Evolutionary conservation across 2,113 vertebrate genomes (phyloP), one percentile per base, ranked within the genome.

Genomic region (Mustelus asterias): DNA sequence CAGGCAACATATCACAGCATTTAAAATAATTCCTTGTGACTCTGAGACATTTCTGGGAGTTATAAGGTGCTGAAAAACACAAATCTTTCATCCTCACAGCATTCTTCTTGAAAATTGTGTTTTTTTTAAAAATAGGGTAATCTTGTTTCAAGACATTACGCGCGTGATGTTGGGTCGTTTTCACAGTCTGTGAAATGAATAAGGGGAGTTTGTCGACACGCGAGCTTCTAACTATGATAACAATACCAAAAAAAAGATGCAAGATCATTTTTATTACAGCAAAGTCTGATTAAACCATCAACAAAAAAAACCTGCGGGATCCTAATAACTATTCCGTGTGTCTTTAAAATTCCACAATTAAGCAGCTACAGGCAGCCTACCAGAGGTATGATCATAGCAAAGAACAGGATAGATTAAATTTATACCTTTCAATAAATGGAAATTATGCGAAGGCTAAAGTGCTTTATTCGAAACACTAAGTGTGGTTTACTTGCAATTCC

Each of bases 81-180:
- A 93, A 65, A 16, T 63, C 60, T 37, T 93, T 65, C 60, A 65
- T 37, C 65, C 60, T 37, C 33, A 29, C 54, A 90, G 16, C 20
- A 11, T 60, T 63, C 20, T 65, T 65, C 7, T 20, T 93, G 18
- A 33, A 58, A 60, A 54, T 41, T 41, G 16, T 83, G 41, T 41
- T 41, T 58, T 90, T 93, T 22, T 20, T 37, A 33, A 76, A 37
- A 76, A 37, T 41, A 58, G 33, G 2, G 8, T 93, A 65, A 93
- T 65, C 89, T 93, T 93, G n/a, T 65, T 65, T 93, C 33, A 93
- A 92, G n/a, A 65, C 20, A 67, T 93, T 93, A 37, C n/a, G 33
- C 5, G 65, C 10, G 33, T 16, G 18, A 22, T 20, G 16, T 20
- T 0, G 58, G 33, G 37, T 7, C 29, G 9, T 93, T n/a, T 60